Base-by-base conservation (phyloP, 2,888 invertebrate species). In the Amphipoea lucens region DNA sequence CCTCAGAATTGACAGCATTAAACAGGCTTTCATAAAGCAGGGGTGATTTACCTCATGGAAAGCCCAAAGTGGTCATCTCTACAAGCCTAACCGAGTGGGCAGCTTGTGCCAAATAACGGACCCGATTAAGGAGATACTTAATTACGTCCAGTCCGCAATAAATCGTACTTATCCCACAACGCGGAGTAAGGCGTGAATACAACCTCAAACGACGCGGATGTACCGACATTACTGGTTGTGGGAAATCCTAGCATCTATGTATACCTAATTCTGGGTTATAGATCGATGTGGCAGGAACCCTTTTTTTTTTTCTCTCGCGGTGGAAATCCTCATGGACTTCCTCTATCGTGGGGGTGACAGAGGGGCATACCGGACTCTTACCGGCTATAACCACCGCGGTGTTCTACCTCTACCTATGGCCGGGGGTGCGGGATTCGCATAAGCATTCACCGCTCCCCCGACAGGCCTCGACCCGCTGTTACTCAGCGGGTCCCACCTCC, bases 151-250 rank as follows among this genome's bases (percentile, higher is more conserved):
- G 57, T 42, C 86, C 42, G 74, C 67, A 82, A 82, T 84, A 86
- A 84, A 84, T 84, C 68, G 82, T 82, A 71, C 78, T 84, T 86
- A 84, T 82, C 84, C 84, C 84, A n/a, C 84, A 84, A 74, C 73
- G 67, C 29, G 81, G 81, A 82, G 62, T 71, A 74, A 74, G 83
- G 86, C 83, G 86, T 82, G 86, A 84, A 86, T 83, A 74, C 69
- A 70, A 76, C 83, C 83, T 51, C 86, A 71, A 85, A 74, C 51
- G 67, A 71, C 29, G 60, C 9, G 67, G 17, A 48, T 54, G 54
- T 62, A 48, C 71, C 2, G n/a, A 73, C 51, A 45, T 65, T 65
- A 62, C 65, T 60, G 57, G 40, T 9, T 62, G 29, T n/a, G 2
- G 62, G 5, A 9, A 48, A 48, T 40, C 23, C 20, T 17, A 9